Conservation (phyloP, 1,140 invertebrate genomes). For the Drosophila yakuba region DNA sequence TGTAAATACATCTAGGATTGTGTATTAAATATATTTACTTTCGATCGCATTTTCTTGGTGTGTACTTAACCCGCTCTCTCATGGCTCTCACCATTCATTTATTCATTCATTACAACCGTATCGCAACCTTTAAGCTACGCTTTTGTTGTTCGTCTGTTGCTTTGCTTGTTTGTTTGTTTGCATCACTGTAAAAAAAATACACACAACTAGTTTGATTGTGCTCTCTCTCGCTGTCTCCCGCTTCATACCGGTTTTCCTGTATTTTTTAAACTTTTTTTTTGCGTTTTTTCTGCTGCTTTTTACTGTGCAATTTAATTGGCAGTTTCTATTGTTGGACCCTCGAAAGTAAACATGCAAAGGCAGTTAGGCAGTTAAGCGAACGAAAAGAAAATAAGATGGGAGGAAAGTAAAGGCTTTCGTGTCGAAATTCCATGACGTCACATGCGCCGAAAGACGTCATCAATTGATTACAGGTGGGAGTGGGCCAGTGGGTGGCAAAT, state of each 20-base stretch:
- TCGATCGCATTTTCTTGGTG: no score
- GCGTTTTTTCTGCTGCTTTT: slow-evolving; percentile 25
- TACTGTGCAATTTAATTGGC: slow-evolving; percentile 75
- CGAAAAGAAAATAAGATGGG: slow-evolving; percentile 13
- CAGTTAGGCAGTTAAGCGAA: slow-evolving; percentile 33
- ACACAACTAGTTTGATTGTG: slow-evolving; percentile 60
- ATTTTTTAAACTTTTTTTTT: slow-evolving; percentile 26
- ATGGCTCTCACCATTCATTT: slow-evolving; percentile 49
- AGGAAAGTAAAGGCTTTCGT: slow-evolving; percentile 37
- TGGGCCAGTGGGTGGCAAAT: slow-evolving; percentile 18
- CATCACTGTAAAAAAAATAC: slow-evolving; percentile 44
- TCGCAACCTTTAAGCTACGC: slow-evolving; percentile 65
- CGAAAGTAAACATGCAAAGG: slow-evolving; percentile 63
- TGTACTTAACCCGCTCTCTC: slow-evolving; percentile 18
- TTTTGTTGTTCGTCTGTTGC: slow-evolving; percentile 69
- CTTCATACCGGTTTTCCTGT: slow-evolving; percentile 64
- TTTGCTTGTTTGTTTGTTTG: slow-evolving; percentile 78
- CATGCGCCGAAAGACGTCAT: slow-evolving; percentile 61
- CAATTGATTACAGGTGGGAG: slow-evolving; percentile 74
- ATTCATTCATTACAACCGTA: slow-evolving; percentile 57
- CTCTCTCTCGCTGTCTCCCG: slow-evolving; percentile 24
- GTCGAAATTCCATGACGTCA: slow-evolving; percentile 43
- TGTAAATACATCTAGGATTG: no score
- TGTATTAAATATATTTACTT: not conserved
- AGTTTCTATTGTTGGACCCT: slow-evolving; percentile 68